Conservation (phyloP, 2,888 invertebrate genomes). For the Oscheius sp. region DNA sequence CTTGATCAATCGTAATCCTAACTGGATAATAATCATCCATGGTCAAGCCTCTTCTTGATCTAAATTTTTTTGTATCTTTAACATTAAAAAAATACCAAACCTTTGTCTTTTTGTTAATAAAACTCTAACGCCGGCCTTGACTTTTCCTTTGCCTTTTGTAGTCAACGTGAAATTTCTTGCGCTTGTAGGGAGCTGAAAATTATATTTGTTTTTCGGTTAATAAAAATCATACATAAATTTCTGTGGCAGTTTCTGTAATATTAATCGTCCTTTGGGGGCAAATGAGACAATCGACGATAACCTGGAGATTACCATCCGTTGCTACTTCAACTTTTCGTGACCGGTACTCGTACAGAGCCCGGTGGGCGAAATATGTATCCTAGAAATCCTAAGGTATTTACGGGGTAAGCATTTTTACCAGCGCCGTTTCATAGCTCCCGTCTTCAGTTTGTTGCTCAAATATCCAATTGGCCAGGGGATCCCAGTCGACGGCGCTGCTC, state of each 20-base stretch:
- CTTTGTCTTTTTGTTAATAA: slow-evolving; percentile 57
- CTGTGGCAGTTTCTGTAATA: slow-evolving; percentile 50
- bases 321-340: slow-evolving; percentile 42
- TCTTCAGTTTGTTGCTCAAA: slow-evolving; percentile 63
- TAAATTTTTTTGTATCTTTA: no score
- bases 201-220: no score
- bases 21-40: slow-evolving; percentile 65
- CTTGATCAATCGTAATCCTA: slow-evolving; percentile 55
- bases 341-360: slow-evolving; percentile 64
- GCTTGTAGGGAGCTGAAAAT: slow-evolving; percentile 58
- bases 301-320: slow-evolving; percentile 40
- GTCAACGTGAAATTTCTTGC: slow-evolving; percentile 53
- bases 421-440: slow-evolving; percentile 60
- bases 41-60: slow-evolving; percentile 47
- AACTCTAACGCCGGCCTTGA: slow-evolving; percentile 62
- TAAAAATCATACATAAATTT: slow-evolving; percentile 48
- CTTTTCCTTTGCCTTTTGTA: slow-evolving; percentile 58
- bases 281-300: slow-evolving; percentile 44
- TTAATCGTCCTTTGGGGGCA: slow-evolving; percentile 44
- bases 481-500: slow-evolving; percentile 58
- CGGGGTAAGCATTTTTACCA: slow-evolving; percentile 51
- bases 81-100: not conserved
- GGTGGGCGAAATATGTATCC: slow-evolving; percentile 67
- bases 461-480: slow-evolving; percentile 69
- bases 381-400: slow-evolving; percentile 35